These are phyloP conservation scores for Brachionus angularis DNA, from an alignment of 1,140 invertebrate genomes.

Conservation along the genomic window DNA sequence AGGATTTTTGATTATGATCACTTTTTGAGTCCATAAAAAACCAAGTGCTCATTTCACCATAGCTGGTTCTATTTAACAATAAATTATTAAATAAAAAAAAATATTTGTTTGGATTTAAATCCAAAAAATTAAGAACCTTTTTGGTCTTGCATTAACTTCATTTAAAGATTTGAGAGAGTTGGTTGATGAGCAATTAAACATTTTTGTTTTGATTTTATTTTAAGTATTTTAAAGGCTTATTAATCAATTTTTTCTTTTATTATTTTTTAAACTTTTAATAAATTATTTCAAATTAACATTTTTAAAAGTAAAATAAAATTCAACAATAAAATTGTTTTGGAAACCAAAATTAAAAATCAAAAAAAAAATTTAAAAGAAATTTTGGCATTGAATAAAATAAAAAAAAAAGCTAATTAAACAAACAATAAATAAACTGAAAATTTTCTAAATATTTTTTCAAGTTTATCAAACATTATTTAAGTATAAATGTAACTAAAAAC, in stretches of 20 bases:
- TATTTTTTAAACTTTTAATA: neutral
- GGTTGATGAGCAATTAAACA: constrained; percentile 6
- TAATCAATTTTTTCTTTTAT: neutral
- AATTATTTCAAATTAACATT: neutral
- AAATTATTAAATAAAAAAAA: neutral
- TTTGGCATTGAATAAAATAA: neutral
- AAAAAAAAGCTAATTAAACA: neutral
- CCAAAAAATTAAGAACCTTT: constrained; percentile 12
- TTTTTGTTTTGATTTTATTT: neutral
- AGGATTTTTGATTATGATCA: constrained; percentile 19
- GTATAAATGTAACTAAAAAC: neutral
- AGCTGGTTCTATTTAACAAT: constrained; percentile 9
- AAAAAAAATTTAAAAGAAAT: neutral
- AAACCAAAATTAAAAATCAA: neutral
- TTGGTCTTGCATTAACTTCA: constrained; percentile 29
- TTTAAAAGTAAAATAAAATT: neutral
- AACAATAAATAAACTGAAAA: neutral
- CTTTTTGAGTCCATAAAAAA: constrained; percentile 36
- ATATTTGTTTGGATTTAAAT: neutral
- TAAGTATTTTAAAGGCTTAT: neutral
- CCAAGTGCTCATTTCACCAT: constrained; percentile 43
- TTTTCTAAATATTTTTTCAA: neutral
- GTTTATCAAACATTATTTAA: neutral
- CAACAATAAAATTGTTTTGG: neutral
- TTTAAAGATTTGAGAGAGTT: constrained; percentile 21